Evolutionary conservation across 2,797 vertebrate genomes (phyloP).

Genomic region (Sciurus carolinensis): DNA sequence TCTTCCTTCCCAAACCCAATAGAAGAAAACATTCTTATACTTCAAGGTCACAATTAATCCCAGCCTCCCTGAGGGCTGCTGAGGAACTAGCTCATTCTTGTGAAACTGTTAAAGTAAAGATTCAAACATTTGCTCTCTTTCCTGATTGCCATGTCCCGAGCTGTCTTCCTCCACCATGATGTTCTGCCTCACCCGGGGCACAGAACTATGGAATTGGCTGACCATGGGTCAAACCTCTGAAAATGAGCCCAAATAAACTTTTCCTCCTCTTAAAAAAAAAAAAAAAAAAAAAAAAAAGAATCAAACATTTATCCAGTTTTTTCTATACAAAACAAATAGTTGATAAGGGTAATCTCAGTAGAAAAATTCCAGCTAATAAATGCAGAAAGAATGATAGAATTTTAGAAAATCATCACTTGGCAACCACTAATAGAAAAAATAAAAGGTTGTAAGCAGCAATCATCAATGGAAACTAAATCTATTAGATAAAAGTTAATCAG

Average conservation of each 20-base stretch:
- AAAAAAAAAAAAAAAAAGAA: not conserved
- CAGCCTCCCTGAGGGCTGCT: not conserved
- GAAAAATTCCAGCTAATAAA: slow-evolving; percentile 14
- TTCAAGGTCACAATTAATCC: slow-evolving; percentile 43
- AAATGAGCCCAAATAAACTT: too few relatives aligned
- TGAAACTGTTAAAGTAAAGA: slow-evolving; percentile 5
- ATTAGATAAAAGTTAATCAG: not conserved
- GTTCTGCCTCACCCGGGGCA: too few relatives aligned
- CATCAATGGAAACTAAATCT: not conserved
- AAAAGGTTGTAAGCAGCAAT: not conserved
- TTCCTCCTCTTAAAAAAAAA: not conserved
- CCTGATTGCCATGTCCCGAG: not conserved
- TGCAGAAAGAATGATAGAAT: not conserved
- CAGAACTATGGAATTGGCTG: too few relatives aligned
- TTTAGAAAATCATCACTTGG: not conserved
- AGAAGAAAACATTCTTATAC: slow-evolving; percentile 43
- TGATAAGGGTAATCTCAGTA: not conserved
- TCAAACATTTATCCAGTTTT: slow-evolving; percentile 3
- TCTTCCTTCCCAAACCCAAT: not conserved
- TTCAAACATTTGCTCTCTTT: not conserved
- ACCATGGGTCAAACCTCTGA: too few relatives aligned
- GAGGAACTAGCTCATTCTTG: slow-evolving; percentile 1
- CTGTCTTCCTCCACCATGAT: too few relatives aligned
- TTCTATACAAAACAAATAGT: slow-evolving; percentile 1
- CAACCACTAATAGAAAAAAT: not conserved